Percentiles rank a stretch among this genome's conserved stretches.
These are phyloP conservation scores for Phaedon cochleariae DNA, from an alignment of 2,888 invertebrate species.

Conservation along the genomic window DNA sequence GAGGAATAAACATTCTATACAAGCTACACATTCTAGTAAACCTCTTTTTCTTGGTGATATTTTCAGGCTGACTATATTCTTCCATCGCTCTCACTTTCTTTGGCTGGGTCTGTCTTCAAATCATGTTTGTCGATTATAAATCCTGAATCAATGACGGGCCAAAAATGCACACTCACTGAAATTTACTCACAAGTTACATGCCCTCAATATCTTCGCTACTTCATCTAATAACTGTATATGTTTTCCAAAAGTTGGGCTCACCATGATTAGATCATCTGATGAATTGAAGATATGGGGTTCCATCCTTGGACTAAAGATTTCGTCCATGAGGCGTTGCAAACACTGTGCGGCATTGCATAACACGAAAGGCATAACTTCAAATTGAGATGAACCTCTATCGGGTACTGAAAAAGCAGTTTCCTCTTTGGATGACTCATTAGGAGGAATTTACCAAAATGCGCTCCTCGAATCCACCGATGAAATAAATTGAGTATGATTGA, in stretches of 20 bases:
- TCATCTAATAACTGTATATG: constrained; percentile 24
- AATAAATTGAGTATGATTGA: constrained; percentile 19
- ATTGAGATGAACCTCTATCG: constrained; percentile 3
- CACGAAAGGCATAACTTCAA: constrained; percentile 7
- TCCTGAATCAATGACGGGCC: constrained; percentile 17
- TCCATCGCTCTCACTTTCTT: constrained; percentile 25
- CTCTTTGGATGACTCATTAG: constrained; percentile 17
- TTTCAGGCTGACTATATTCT: constrained; percentile 39
- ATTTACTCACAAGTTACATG: constrained; percentile 23
- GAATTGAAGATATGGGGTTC: constrained; percentile 29
- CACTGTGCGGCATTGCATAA: constrained; percentile 11
- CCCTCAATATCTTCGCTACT: constrained; percentile 12
- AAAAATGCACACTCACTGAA: constrained; percentile 29
- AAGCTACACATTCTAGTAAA: constrained; percentile 47
- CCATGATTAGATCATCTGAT: constrained; percentile 38
- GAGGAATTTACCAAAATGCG: constrained; percentile 27
- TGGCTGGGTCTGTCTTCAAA: constrained; percentile 18
- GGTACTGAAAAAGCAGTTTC: constrained; percentile 23
- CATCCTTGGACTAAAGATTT: background rate
- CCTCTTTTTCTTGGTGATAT: constrained; percentile 45
- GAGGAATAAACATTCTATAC: constrained; percentile 35
- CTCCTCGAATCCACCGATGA: constrained; percentile 23
- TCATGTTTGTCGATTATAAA: constrained; percentile 22
- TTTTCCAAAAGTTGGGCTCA: constrained; percentile 14
- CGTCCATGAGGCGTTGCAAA: background rate